phyloP scores from a whole-genome alignment of 1,140 invertebrate species.

The Hydropsyche tenuis region DNA sequence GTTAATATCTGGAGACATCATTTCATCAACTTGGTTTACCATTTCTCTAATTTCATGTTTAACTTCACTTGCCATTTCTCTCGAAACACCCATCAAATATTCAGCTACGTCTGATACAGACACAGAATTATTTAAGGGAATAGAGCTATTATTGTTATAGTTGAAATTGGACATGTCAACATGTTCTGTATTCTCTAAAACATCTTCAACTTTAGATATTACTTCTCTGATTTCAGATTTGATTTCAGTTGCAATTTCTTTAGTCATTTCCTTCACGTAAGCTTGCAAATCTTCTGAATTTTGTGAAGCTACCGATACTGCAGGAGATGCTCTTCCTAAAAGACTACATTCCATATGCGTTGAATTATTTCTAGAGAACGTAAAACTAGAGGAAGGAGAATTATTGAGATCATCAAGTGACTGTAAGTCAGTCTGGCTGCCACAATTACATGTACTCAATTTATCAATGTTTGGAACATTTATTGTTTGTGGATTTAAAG shows the following conservation, averaged over 20 bases:
- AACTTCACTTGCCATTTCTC: slow-evolving; percentile 79
- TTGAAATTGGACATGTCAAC: slow-evolving; percentile 60
- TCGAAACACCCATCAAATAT: slow-evolving; percentile 77
- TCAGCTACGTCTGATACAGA: slow-evolving; percentile 76
- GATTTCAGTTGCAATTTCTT: slow-evolving; percentile 79
- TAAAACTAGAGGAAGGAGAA: slow-evolving; percentile 62
- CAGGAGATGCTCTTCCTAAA: slow-evolving; percentile 68
- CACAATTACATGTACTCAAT: slow-evolving; percentile 69
- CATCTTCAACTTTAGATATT: slow-evolving; percentile 78
- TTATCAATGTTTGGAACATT: slow-evolving; percentile 63
- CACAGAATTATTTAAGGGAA: slow-evolving; percentile 67
- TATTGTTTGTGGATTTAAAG: slow-evolving; percentile 64
- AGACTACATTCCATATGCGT: slow-evolving; percentile 64
- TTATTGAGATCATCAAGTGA: slow-evolving; percentile 66
- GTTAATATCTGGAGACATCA: slow-evolving; percentile 65
- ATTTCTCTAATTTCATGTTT: slow-evolving; percentile 77
- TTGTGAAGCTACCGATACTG: slow-evolving; percentile 63
- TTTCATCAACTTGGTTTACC: slow-evolving; percentile 75
- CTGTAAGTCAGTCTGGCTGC: slow-evolving; percentile 73
- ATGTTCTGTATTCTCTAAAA: slow-evolving; percentile 70
- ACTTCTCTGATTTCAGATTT: slow-evolving; percentile 82
- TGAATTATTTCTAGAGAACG: slow-evolving; percentile 57
- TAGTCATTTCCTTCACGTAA: slow-evolving; percentile 77
- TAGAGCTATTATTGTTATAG: slow-evolving; percentile 55
- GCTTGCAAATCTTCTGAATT: slow-evolving; percentile 72